phyloP scores from a whole-genome alignment of 2,797 vertebrate species.

The Eurystomus glaucurus region DNA sequence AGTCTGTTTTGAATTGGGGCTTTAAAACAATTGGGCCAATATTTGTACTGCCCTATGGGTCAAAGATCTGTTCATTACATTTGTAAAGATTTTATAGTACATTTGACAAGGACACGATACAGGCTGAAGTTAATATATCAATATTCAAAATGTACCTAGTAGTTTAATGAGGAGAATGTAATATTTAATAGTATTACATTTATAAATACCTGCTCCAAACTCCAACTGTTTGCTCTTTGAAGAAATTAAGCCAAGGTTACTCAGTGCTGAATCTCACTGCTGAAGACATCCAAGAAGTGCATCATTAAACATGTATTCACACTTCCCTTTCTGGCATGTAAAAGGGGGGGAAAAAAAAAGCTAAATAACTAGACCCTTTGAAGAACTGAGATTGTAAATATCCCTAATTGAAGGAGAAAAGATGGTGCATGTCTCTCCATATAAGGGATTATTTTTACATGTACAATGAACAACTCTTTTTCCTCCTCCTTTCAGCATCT shows the following conservation, averaged over 20 bases:
- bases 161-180: not conserved
- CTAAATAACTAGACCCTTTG: not conserved
- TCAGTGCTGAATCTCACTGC: not conserved
- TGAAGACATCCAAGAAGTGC: not conserved
- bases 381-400: not conserved
- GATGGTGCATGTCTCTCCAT: not conserved
- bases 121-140: not conserved
- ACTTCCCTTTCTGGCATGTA: not conserved
- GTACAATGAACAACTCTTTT: not conserved
- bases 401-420: not conserved
- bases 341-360: not conserved
- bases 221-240: not conserved
- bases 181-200: not conserved
- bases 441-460: not conserved
- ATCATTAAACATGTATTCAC: not conserved
- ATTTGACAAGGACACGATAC: not conserved
- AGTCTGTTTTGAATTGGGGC: not conserved
- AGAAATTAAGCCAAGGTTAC: too few relatives aligned
- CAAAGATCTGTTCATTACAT: not conserved
- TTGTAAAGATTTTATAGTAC: not conserved
- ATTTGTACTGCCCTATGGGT: not conserved
- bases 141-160: not conserved
- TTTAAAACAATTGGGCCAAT: not conserved
- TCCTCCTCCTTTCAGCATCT: not conserved
- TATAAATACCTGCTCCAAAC: conserved; percentile 15